phyloP scores from a whole-genome alignment of 2,888 invertebrate species.

The Nysson spinosus region DNA sequence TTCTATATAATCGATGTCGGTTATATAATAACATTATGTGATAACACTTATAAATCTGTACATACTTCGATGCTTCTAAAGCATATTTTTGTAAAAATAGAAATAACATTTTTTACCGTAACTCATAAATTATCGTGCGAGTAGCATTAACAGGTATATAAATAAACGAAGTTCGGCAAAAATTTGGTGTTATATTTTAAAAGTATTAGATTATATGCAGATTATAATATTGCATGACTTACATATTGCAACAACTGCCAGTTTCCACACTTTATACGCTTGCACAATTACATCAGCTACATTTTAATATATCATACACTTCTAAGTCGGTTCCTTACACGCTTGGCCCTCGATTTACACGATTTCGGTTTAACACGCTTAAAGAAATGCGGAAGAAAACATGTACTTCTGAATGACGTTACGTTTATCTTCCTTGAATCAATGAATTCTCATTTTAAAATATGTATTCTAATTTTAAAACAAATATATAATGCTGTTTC shows the following conservation, averaged over 20 bases:
- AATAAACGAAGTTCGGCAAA: constrained; percentile 15
- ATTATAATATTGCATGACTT: constrained; percentile 26
- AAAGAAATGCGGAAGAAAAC: too few relatives aligned
- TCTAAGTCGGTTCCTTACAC: constrained; percentile 16
- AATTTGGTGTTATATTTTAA: constrained; percentile 21
- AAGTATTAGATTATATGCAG: constrained; percentile 18
- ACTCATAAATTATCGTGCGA: constrained; percentile 21
- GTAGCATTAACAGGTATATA: constrained; percentile 11
- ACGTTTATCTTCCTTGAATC: too few relatives aligned
- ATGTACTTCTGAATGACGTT: too few relatives aligned
- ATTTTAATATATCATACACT: background rate
- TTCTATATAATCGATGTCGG: background rate
- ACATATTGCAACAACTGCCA: constrained; percentile 12
- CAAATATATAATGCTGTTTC: too few relatives aligned
- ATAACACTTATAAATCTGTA: constrained; percentile 5
- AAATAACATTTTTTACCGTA: constrained; percentile 25
- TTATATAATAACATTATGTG: background rate
- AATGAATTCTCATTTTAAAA: too few relatives aligned
- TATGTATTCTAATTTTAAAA: too few relatives aligned
- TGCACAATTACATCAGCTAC: background rate
- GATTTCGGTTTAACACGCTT: too few relatives aligned
- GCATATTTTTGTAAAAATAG: constrained; percentile 19
- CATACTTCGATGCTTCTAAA: constrained; percentile 16
- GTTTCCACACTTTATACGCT: background rate
- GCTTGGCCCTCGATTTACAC: too few relatives aligned